Percentiles rank a stretch among this genome's conserved stretches.
Evolutionary conservation across 2,888 invertebrate species (phyloP).

Genomic region (Leptopterna dolabrata): DNA sequence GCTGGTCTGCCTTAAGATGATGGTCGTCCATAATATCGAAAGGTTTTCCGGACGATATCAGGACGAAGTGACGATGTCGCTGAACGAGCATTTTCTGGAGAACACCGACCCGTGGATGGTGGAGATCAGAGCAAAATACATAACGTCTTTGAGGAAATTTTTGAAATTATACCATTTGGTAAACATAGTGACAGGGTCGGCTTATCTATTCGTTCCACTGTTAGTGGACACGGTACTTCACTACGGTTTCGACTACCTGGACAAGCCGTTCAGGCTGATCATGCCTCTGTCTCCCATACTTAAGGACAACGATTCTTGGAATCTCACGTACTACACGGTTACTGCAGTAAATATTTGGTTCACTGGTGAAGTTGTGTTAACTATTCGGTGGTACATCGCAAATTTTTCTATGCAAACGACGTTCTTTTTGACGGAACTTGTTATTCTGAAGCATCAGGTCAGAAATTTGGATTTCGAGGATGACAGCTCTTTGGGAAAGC

Average conservation of each 20-base stretch:
- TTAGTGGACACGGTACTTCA: neutral
- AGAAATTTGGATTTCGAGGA: neutral
- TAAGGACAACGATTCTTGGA: neutral
- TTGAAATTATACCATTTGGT: neutral
- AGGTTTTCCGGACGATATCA: neutral
- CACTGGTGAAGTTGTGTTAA: neutral
- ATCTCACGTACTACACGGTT: neutral
- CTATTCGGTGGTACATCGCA: neutral
- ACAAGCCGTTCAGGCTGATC: neutral
- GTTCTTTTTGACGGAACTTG: neutral
- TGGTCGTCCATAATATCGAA: neutral
- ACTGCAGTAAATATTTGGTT: neutral
- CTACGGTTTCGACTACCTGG: neutral
- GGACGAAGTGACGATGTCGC: neutral
- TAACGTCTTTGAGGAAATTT: neutral
- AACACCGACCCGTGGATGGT: slow-evolving; percentile 17
- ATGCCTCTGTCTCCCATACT: neutral
- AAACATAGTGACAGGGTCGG: neutral
- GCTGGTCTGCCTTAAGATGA: neutral
- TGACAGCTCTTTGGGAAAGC: neutral
- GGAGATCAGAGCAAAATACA: neutral
- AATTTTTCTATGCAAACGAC: neutral
- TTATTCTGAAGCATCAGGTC: neutral
- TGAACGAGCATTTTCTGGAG: slow-evolving; percentile 16
- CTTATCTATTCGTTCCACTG: neutral